phyloP scores from a whole-genome alignment of 2,113 vertebrate genomes.

The Oreotrochilus melanogaster region DNA sequence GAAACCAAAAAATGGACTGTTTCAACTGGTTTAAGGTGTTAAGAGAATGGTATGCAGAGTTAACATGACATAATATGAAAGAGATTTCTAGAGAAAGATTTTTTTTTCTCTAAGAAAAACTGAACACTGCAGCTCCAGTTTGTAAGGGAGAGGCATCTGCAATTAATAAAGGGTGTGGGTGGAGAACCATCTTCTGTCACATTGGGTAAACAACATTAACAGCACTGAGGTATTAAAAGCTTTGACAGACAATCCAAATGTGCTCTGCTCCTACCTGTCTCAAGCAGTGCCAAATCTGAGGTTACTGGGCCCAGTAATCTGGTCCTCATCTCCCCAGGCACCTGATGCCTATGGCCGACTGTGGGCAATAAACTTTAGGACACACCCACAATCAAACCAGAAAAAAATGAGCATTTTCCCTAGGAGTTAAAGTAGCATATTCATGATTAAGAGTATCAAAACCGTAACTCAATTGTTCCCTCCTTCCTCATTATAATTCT shows the following conservation, averaged over 20 bases:
- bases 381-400: neutral
- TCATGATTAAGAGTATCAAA: neutral
- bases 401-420: neutral
- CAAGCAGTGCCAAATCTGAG: fast-evolving
- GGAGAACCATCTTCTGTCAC: neutral
- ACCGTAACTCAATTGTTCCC: neutral
- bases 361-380: neutral
- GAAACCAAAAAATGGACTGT: neutral
- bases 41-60: neutral
- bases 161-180: slow-evolving; percentile 8
- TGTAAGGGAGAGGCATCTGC: neutral
- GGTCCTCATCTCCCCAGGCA: neutral
- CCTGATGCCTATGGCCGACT: neutral
- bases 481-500: neutral
- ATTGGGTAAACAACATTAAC: neutral
- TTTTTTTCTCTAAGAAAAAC: neutral
- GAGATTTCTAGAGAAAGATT: neutral
- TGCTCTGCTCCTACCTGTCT: neutral
- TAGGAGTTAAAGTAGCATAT: neutral
- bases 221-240: neutral
- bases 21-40: neutral
- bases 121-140: neutral
- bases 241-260: neutral
- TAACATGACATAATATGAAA: neutral
- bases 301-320: fast-evolving